Percentiles rank a stretch among this genome's conserved stretches.
These are phyloP conservation scores for Parotocinclus haroldoi DNA, from an alignment of 2,797 vertebrate species.

Conservation along the genomic window DNA sequence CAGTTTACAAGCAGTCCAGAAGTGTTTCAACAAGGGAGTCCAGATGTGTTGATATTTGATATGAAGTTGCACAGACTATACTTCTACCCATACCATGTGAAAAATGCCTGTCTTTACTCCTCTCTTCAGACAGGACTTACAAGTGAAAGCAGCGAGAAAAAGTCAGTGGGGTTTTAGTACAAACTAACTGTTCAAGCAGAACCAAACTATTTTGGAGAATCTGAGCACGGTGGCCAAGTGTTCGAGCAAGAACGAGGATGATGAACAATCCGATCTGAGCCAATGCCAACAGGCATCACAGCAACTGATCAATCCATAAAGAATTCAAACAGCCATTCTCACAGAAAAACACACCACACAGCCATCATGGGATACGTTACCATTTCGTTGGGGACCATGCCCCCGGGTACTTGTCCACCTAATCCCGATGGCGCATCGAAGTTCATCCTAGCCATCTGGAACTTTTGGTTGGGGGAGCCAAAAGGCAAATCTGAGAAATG, in stretches of 20 bases:
- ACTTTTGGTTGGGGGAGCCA: slow-evolving; percentile 86
- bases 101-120: slow-evolving; percentile 68
- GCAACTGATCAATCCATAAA: slow-evolving; percentile 5
- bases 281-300: neutral
- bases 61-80: slow-evolving; percentile 11
- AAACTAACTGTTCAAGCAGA: slow-evolving; percentile 55
- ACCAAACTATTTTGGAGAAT: slow-evolving; percentile 24
- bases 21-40: slow-evolving; percentile 9
- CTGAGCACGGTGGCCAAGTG: slow-evolving; percentile 46
- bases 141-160: slow-evolving; percentile 51
- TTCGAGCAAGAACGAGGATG: neutral
- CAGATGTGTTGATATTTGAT: slow-evolving; percentile 12
- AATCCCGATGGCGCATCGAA: slow-evolving; percentile 91
- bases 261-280: neutral
- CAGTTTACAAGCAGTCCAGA: slow-evolving; percentile 9
- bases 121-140: slow-evolving; percentile 72
- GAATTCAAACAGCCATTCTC: slow-evolving; percentile 40
- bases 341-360: too few species aligned
- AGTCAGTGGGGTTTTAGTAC: slow-evolving; percentile 64
- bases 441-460: slow-evolving; percentile 84
- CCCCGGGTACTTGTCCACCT: slow-evolving; percentile 74
- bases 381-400: slow-evolving; percentile 94
- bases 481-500: slow-evolving; percentile 73
- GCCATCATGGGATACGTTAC: slow-evolving; percentile 86
- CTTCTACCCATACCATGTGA: neutral